Percentiles rank a stretch among this genome's conserved stretches.
Conservation (phyloP, 92 coral and sea anemone species). For the Metridium senile region DNA sequence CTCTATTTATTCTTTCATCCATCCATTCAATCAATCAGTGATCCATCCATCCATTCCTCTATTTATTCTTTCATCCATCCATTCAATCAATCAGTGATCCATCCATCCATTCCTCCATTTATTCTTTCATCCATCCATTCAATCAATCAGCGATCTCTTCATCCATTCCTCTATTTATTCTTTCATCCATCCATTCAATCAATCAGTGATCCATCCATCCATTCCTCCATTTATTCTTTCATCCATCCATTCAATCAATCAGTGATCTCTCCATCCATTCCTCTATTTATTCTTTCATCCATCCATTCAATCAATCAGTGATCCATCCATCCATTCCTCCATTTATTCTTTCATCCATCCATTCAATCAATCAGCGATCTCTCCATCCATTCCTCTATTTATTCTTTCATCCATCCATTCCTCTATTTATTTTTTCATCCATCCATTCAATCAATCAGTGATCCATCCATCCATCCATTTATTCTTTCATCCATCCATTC, state of each 20-base stretch:
- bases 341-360: slow-evolving; percentile 75
- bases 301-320: too few species aligned
- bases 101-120: slow-evolving; percentile 15
- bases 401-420: slow-evolving; percentile 36
- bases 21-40: too few species aligned
- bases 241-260: too few species aligned
- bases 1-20: background rate
- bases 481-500: too few species aligned
- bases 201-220: background rate
- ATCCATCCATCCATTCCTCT: background rate
- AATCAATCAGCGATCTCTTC: background rate
- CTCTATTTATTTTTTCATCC: background rate
- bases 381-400: slow-evolving; percentile 16
- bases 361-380: too few species aligned
- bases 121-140: too few species aligned
- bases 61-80: slow-evolving; percentile 75
- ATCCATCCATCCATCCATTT: background rate
- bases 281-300: slow-evolving; percentile 59
- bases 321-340: background rate
- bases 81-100: too few species aligned
- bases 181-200: too few species aligned
- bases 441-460: too few species aligned
- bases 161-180: slow-evolving; percentile 36
- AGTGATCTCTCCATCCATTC: background rate
- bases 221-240: slow-evolving; percentile 47